Base-by-base conservation (phyloP, 1,140 invertebrate species). In the Brevipalpus yothersi region DNA sequence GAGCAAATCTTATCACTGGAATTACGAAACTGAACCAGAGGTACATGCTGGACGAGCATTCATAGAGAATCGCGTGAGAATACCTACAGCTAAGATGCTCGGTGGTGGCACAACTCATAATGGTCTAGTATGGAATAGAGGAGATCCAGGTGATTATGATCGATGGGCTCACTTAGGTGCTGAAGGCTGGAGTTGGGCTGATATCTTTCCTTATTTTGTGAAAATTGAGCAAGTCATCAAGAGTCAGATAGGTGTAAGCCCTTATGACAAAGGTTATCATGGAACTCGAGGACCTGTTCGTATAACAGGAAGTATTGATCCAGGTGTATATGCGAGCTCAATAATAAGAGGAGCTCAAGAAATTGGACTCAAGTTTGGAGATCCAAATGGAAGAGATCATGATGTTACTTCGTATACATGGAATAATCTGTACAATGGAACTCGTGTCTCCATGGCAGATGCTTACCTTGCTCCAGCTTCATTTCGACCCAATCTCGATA, bases 111-210 rank as follows among this genome's bases (percentile, higher is more conserved):
- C 84, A 53, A 86, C 90, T 0, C 76, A 94, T 0, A 95, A 95
- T 70, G 86, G 86, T 1, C 90, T 92, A 86, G 79, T 92, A 13
- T 94, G 95, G 72, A 82, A 91, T 0, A 77, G 91, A 53, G 93
- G 91, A 0, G 91, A 95, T 68, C 80, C 80, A 60, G 79, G 78
- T 60, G 93, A 97, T 69, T 97, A 95, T 69, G 86, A 96, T 66
- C 73, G 76, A 5, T 97, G 93, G 93, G 86, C 90, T 68, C 72
- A 77, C 0, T 72, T 84, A 40, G 93, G 93, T 0, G 94, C 93
- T 65, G 77, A 79, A 0, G 89, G 88, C 2, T 98, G 94, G 94
- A 81, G 84, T 0, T 90, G 82, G 65, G 79, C 83, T 54, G 82
- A 88, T 41, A 81, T 83, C 0, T 70, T 92, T 0, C 81, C 86